These are phyloP conservation scores for Leucoptera coffeella DNA, from an alignment of 2,888 invertebrate species.

Conservation along the genomic window DNA sequence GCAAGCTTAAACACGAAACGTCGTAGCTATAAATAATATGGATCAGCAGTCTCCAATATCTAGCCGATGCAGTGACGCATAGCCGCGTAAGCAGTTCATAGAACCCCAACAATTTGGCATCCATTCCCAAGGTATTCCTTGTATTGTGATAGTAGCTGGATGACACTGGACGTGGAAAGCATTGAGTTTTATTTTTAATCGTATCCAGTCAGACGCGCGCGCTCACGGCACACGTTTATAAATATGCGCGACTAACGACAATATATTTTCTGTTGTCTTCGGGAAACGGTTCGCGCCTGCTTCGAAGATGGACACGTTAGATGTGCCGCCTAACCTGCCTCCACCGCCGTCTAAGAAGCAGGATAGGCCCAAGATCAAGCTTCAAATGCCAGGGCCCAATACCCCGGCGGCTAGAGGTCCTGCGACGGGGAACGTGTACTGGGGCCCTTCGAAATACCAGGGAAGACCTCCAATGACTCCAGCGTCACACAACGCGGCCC, in stretches of 20 bases:
- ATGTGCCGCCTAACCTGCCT: slow-evolving; percentile 21
- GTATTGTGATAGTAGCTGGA: slow-evolving; percentile 10
- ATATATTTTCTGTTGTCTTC: slow-evolving; percentile 11
- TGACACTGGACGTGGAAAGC: slow-evolving; percentile 27
- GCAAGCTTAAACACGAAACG: too few species aligned
- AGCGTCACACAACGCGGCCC: slow-evolving; percentile 26
- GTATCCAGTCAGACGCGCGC: slow-evolving; percentile 31
- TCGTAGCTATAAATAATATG: too few species aligned
- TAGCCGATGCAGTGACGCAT: too few species aligned
- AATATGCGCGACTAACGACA: slow-evolving; percentile 11
- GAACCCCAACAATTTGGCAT: slow-evolving; percentile 2
- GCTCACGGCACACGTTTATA: slow-evolving; percentile 12
- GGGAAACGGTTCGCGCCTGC: too few species aligned
- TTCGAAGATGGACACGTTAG: slow-evolving; percentile 12
- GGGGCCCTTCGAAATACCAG: slow-evolving; percentile 17
- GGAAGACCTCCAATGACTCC: slow-evolving; percentile 23
- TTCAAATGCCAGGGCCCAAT: slow-evolving; percentile 31
- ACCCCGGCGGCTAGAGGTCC: slow-evolving; percentile 15
- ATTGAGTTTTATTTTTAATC: slow-evolving; percentile 41
- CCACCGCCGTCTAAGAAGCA: slow-evolving; percentile 30
- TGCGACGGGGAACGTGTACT: slow-evolving; percentile 15
- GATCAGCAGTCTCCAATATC: too few species aligned
- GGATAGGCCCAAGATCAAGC: slow-evolving; percentile 38
- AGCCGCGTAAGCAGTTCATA: slow-evolving; percentile 3
- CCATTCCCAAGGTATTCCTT: background rate